A percentile compares a stretch with the other conserved stretches of the same genome.
Conservation (phyloP, 2,797 vertebrate genomes). For the Crypturellus tataupa region DNA sequence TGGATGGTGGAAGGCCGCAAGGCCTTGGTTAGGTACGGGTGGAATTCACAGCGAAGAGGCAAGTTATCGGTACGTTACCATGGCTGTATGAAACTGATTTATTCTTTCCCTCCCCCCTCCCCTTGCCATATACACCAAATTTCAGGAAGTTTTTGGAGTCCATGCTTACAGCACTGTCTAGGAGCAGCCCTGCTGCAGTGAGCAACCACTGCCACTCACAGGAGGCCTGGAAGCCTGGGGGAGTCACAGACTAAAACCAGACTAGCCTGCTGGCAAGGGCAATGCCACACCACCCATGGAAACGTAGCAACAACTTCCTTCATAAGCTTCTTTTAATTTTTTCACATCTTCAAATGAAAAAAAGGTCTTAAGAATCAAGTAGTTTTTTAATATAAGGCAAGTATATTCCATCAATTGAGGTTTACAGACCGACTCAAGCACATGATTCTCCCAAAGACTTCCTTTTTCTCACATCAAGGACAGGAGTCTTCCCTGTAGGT, state of each 20-base stretch:
- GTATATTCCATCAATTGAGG: neutral
- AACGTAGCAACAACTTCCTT: neutral
- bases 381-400: slow-evolving; percentile 38
- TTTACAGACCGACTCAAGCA: neutral
- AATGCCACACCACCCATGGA: neutral
- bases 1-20: too few relatives aligned
- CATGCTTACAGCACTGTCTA: neutral
- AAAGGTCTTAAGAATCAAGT: neutral
- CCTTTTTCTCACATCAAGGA: neutral
- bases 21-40: too few relatives aligned
- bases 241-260: neutral
- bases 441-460: neutral
- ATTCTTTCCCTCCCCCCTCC: fast-evolving
- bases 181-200: neutral
- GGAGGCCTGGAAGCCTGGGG: neutral
- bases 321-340: slow-evolving; percentile 22
- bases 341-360: neutral
- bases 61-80: too few relatives aligned
- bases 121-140: neutral
- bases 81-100: neutral
- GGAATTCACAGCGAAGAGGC: too few relatives aligned
- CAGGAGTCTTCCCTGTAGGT: neutral
- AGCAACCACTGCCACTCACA: neutral
- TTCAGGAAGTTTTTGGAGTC: neutral
- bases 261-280: neutral